Evolutionary conservation across 2,797 vertebrate species (phyloP).

Genomic region (Hozukius guyotensis): DNA sequence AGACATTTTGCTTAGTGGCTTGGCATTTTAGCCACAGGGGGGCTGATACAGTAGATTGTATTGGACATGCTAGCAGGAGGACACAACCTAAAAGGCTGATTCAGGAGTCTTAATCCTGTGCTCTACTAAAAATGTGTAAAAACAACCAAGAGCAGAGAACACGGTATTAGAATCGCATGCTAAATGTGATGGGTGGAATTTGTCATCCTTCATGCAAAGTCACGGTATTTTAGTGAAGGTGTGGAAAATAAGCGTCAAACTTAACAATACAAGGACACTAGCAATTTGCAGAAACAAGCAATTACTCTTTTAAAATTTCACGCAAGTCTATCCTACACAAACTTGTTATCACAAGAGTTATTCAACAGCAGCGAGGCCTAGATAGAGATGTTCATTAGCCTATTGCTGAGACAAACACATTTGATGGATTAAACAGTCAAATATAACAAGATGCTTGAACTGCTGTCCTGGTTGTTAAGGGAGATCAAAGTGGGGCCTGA

Average conservation of each 20-base stretch:
- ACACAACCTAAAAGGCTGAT: constrained; percentile 68
- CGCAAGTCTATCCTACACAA: constrained; percentile 35
- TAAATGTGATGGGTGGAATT: constrained; percentile 6
- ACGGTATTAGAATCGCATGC: constrained; percentile 1
- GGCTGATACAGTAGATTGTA: constrained; percentile 74
- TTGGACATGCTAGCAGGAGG: constrained; percentile 66
- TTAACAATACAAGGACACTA: constrained; percentile 30
- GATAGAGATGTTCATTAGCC: constrained; percentile 78
- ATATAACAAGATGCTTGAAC: constrained; percentile 80
- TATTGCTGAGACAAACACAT: constrained; percentile 82
- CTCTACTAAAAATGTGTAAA: constrained; percentile 41
- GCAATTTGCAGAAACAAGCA: constrained; percentile 58
- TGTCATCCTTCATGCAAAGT: constrained; percentile 10
- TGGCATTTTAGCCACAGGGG: constrained; percentile 76
- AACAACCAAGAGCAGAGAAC: constrained; percentile 23
- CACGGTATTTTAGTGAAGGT: constrained; percentile 31
- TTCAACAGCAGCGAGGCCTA: constrained; percentile 43
- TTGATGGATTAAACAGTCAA: constrained; percentile 82
- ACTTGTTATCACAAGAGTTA: constrained; percentile 40
- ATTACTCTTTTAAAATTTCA: constrained; percentile 57
- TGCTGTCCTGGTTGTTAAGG: constrained; percentile 74
- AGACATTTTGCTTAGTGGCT: constrained; percentile 79
- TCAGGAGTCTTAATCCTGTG: constrained; percentile 54
- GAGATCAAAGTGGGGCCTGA: constrained; percentile 82
- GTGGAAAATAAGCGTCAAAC: constrained; percentile 33